Conservation (phyloP, 2,113 vertebrate species). For the Onychostruthus taczanowskii region DNA sequence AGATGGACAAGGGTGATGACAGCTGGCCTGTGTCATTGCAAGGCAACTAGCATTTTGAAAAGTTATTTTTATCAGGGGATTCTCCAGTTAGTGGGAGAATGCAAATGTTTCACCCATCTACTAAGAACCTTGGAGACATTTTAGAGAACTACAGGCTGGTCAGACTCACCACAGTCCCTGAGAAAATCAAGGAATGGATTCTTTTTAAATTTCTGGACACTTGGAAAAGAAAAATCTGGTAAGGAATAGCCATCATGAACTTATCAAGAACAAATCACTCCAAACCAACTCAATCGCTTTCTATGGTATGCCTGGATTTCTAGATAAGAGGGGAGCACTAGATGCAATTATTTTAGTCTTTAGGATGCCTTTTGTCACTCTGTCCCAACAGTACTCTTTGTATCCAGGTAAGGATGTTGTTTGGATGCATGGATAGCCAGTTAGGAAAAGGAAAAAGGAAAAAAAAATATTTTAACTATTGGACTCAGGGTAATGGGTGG, state of each 20-base stretch:
- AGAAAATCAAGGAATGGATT: background rate
- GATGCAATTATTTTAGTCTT: background rate
- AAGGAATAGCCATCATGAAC: background rate
- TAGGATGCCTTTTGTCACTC: background rate
- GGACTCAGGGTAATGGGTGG: background rate
- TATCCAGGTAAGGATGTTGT: background rate
- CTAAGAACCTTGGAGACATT: background rate
- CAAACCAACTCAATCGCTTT: background rate
- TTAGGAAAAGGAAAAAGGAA: background rate
- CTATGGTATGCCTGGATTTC: background rate
- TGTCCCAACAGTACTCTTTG: background rate
- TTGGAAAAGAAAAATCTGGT: background rate
- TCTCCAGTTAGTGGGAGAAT: background rate
- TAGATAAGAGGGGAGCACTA: background rate
- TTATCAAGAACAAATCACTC: background rate
- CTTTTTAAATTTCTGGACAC: background rate
- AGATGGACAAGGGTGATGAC: background rate
- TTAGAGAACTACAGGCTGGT: background rate
- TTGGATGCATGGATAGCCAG: background rate
- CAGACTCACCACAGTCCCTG: background rate
- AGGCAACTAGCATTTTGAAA: background rate
- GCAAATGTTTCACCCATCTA: background rate
- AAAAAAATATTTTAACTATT: background rate
- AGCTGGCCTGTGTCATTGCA: background rate
- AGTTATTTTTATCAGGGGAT: background rate